phyloP scores from a whole-genome alignment of 2,113 vertebrate genomes.

The Gallinago jamesoni region DNA sequence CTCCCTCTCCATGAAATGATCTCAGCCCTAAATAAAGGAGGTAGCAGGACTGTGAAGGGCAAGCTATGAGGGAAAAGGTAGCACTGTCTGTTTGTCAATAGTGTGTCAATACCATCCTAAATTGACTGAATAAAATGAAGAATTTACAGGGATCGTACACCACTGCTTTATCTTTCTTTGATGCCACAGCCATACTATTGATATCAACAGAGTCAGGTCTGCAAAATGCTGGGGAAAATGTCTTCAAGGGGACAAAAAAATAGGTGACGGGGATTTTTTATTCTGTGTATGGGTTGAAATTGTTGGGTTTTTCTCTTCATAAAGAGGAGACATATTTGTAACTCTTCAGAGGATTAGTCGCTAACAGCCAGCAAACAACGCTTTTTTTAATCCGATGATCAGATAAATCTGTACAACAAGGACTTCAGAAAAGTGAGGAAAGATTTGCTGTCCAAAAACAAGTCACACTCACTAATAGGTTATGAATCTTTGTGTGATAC shows the following conservation, averaged over 20 bases:
- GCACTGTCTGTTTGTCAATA: not conserved
- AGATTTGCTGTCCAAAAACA: not conserved
- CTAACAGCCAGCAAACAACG: not conserved
- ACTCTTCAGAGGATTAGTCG: not conserved
- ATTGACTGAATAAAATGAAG: not conserved
- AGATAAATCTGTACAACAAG: not conserved
- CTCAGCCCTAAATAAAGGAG: not conserved
- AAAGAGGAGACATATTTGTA: not conserved
- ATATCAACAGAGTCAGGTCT: not conserved
- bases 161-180: not conserved
- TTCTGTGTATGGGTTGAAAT: not conserved
- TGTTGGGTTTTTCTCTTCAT: not conserved
- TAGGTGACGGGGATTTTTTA: not conserved
- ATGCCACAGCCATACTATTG: not conserved
- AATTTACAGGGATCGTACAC: not conserved
- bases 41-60: not conserved
- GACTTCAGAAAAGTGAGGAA: not conserved
- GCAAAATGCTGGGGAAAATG: rapidly evolving
- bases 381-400: not conserved
- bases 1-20: not conserved
- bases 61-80: not conserved
- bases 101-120: not conserved
- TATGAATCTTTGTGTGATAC: not conserved
- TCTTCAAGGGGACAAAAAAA: not conserved
- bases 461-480: not conserved